Evolutionary conservation across 2,888 invertebrate species (phyloP), one percentile per base, ranked within the genome.

Genomic region (Embidobia sp.): DNA sequence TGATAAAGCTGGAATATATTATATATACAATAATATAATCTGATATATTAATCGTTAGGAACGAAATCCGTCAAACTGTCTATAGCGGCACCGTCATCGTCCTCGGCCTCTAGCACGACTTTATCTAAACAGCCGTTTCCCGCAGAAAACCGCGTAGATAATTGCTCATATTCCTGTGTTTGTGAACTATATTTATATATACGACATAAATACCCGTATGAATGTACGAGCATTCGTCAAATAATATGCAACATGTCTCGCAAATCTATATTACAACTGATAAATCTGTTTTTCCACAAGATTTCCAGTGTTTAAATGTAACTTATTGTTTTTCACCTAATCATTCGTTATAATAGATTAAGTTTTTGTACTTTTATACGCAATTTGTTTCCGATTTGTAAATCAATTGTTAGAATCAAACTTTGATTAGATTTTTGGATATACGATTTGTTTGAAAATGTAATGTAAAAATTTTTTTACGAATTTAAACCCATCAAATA

Each of bases 51-150:
- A 77, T 77, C 78, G 18, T 37, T 40, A 35, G 13, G 35, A 48
- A 61, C 61, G 74, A 81, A 81, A 79, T 79, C 79, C 77, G 75
- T 77, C 64, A 44, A 49, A 53, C n/a, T n/a, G 40, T 69, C 64
- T 69, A 70, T 80, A 75, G 79, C 79, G 85, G 85, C 83, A 81
- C 84, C 84, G 82, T 75, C 83, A 84, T 85, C 82, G 79, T 78
- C 82, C 74, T 77, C 66, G 66, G 70, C 42, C 40, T 61, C 67
- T 74, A 57, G 53, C 18, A 53, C 46, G 44, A 10, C 33, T 59
- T 74, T 74, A 85, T 85, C 84, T 80, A 79, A 81, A 80, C 73
- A 73, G 76, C 72, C 74, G 72, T 80, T 85, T 85, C 84, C 84
- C 83, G 85, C 82, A 77, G 79, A 79, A 79, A 78, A 77, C 69